Conservation (phyloP, 1,140 invertebrate species). For the Belonocnema kinseyi region DNA sequence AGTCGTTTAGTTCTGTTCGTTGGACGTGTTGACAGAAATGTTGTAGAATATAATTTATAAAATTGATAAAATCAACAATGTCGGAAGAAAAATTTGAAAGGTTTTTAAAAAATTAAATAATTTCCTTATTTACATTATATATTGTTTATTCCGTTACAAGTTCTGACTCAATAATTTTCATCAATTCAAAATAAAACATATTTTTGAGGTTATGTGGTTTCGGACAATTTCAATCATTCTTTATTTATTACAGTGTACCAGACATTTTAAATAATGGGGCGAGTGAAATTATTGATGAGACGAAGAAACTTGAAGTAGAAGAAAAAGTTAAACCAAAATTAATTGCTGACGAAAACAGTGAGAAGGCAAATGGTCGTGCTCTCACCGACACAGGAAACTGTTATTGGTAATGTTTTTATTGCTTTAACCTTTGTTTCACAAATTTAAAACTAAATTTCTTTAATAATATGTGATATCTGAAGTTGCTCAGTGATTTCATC, state of each 20-base stretch:
- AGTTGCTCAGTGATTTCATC: no score
- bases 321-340: slow-evolving; percentile 52
- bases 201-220: slow-evolving; percentile 2
- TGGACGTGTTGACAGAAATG: no score
- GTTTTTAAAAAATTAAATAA: no score
- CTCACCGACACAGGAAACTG: slow-evolving; percentile 65
- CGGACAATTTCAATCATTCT: neutral
- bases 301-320: slow-evolving; percentile 48
- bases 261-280: slow-evolving; percentile 53
- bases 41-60: no score
- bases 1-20: no score
- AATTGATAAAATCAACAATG: no score
- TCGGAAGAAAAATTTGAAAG: no score
- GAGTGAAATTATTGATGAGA: slow-evolving; percentile 43
- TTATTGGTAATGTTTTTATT: slow-evolving; percentile 65
- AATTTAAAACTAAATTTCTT: neutral
- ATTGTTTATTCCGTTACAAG: no score
- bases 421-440: neutral
- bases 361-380: slow-evolving; percentile 59
- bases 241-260: slow-evolving; percentile 44
- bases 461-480: no score
- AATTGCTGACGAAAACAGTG: slow-evolving; percentile 56
- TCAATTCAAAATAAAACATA: neutral
- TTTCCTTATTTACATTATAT: no score
- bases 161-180: neutral